Conservation (phyloP, 2,113 vertebrate species). For the Scomber japonicus region DNA sequence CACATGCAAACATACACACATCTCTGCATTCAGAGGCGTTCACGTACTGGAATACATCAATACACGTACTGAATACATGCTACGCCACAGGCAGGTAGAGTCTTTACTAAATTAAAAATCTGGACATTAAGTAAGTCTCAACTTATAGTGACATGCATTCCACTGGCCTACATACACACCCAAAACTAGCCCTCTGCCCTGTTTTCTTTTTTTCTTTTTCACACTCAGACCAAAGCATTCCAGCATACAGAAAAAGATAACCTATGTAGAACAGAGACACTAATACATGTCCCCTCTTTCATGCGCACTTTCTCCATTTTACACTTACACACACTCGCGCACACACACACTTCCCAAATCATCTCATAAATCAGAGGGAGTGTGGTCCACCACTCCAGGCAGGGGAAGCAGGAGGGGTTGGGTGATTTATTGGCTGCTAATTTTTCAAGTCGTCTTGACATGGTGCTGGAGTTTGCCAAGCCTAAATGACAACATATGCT, state of each 20-base stretch:
- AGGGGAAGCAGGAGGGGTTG: slow-evolving; percentile 77
- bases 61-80: background rate
- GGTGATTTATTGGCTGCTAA: slow-evolving; percentile 88
- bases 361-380: slow-evolving; percentile 86
- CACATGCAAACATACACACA: slow-evolving; percentile 29
- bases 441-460: slow-evolving; percentile 87
- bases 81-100: background rate
- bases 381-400: slow-evolving; percentile 84
- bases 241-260: slow-evolving; percentile 71
- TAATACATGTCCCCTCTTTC: slow-evolving; percentile 54
- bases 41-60: background rate
- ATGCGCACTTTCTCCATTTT: slow-evolving; percentile 57
- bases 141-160: slow-evolving; percentile 19
- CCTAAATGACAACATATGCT: slow-evolving; percentile 87
- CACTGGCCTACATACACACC: slow-evolving; percentile 29
- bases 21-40: background rate
- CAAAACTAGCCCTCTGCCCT: slow-evolving; percentile 19
- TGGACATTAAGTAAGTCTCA: slow-evolving; percentile 7
- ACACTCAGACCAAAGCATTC: slow-evolving; percentile 59
- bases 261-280: slow-evolving; percentile 73
- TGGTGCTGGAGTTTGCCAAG: slow-evolving; percentile 84
- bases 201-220: slow-evolving; percentile 9
- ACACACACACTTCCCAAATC: slow-evolving; percentile 72
- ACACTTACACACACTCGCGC: slow-evolving; percentile 40
- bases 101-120: slow-evolving; percentile 21